These are phyloP conservation scores for Autographa gamma DNA, from an alignment of 2,888 invertebrate genomes.

Conservation along the genomic window DNA sequence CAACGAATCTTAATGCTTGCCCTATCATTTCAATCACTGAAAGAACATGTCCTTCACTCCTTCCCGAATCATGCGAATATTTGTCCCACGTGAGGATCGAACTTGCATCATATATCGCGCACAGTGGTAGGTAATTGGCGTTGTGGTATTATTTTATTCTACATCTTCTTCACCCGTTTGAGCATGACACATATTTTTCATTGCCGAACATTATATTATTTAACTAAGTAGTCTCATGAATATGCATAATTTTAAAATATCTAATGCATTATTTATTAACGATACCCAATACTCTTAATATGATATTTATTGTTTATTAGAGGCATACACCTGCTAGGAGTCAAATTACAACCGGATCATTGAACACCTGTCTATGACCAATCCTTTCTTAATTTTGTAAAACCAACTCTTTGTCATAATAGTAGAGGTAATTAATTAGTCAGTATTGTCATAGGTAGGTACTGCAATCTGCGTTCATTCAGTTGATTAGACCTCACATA, in stretches of 20 bases:
- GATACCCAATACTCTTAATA: conserved; percentile 29
- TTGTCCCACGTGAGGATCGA: too few relatives aligned
- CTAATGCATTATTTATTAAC: conserved; percentile 43
- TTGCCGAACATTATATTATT: not conserved
- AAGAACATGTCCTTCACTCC: too few relatives aligned
- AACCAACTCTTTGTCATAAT: not conserved
- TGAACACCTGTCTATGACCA: conserved; percentile 70
- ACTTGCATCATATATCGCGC: too few relatives aligned
- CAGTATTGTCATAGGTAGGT: not conserved
- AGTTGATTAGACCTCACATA: too few relatives aligned
- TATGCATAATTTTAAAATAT: conserved; percentile 40
- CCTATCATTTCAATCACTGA: too few relatives aligned
- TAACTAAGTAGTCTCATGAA: conserved; percentile 27
- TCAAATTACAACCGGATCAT: conserved; percentile 73
- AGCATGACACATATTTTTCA: not conserved
- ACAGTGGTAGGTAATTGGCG: too few relatives aligned
- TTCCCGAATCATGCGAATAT: too few relatives aligned
- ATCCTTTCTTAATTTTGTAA: not conserved
- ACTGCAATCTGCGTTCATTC: too few relatives aligned
- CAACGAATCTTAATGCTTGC: too few relatives aligned
- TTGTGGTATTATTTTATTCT: too few relatives aligned
- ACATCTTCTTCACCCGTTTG: too few relatives aligned
- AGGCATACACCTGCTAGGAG: conserved; percentile 74
- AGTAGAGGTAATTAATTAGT: not conserved
- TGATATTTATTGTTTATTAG: conserved; percentile 50